Conservation (phyloP, 2,113 vertebrate species). For the Gadus macrocephalus region DNA sequence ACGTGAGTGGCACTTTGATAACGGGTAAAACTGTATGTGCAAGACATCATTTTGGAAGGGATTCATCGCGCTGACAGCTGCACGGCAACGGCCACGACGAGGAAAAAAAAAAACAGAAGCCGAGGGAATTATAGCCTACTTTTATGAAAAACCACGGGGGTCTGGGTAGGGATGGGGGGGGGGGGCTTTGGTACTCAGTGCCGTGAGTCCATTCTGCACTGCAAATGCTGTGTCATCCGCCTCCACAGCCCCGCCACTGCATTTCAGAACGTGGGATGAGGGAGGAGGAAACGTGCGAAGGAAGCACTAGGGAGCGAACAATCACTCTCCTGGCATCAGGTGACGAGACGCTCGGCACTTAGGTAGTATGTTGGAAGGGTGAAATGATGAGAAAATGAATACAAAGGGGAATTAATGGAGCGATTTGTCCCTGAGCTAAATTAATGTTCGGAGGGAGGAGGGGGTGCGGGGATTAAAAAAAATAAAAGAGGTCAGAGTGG, state of each 20-base stretch:
- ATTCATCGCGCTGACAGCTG: slow-evolving; percentile 60
- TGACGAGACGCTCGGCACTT: slow-evolving; percentile 23
- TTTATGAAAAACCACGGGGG: slow-evolving; percentile 51
- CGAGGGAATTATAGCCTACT: slow-evolving; percentile 57
- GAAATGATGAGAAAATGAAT: slow-evolving; percentile 39
- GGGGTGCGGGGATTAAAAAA: slow-evolving; percentile 48
- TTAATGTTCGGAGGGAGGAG: slow-evolving; percentile 47
- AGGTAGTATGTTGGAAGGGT: slow-evolving; percentile 51
- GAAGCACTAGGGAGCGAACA: slow-evolving; percentile 25
- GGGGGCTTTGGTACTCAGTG: too few relatives aligned
- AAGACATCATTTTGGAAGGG: slow-evolving; percentile 59
- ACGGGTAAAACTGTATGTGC: neutral
- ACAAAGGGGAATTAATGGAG: slow-evolving; percentile 52
- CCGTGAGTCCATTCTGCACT: slow-evolving; percentile 34
- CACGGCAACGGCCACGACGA: slow-evolving; percentile 54
- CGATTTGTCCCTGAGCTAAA: slow-evolving; percentile 59
- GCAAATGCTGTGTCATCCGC: slow-evolving; percentile 49
- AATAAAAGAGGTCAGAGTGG: slow-evolving; percentile 53
- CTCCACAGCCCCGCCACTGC: slow-evolving; percentile 24
- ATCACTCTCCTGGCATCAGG: neutral
- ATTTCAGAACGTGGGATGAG: slow-evolving; percentile 21
- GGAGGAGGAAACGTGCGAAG: slow-evolving; percentile 39
- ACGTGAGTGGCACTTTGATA: too few relatives aligned
- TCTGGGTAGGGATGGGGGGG: neutral
- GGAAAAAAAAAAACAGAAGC: slow-evolving; percentile 53